phyloP scores from a whole-genome alignment of 2,797 vertebrate species.

The Serranus cabrilla region DNA sequence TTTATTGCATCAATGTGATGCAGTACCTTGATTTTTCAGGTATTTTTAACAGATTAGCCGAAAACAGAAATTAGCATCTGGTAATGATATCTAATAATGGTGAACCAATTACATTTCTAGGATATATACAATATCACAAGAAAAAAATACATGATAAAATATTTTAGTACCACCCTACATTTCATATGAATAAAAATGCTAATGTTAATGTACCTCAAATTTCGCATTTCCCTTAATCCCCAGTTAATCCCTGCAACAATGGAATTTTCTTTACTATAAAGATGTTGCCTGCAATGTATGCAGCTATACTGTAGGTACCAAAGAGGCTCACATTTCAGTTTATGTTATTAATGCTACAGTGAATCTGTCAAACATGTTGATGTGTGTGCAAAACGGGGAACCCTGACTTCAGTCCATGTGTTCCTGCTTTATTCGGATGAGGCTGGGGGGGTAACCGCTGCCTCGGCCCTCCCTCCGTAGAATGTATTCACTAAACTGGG shows the following conservation, averaged over 20 bases:
- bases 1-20: conserved; percentile 14
- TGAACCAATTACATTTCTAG: neutral
- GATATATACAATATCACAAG: conserved; percentile 5
- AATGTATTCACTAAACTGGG: conserved; percentile 96
- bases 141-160: neutral
- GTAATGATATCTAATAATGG: neutral
- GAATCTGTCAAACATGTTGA: neutral
- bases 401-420: conserved; percentile 86
- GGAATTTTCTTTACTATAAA: neutral
- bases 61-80: conserved; percentile 14
- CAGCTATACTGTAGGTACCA: neutral
- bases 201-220: neutral
- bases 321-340: neutral
- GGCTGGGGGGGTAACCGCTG: conserved; percentile 84
- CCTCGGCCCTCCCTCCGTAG: conserved; percentile 90
- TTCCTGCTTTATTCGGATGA: conserved; percentile 94
- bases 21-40: neutral
- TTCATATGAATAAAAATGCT: conserved; percentile 13
- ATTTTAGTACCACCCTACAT: neutral
- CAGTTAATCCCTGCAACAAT: neutral
- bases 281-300: neutral
- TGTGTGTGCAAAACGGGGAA: neutral
- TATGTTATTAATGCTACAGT: neutral
- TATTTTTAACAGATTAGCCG: neutral
- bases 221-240: neutral